phyloP scores from a whole-genome alignment of 2,113 vertebrate species.

The Isichthys henryi region DNA sequence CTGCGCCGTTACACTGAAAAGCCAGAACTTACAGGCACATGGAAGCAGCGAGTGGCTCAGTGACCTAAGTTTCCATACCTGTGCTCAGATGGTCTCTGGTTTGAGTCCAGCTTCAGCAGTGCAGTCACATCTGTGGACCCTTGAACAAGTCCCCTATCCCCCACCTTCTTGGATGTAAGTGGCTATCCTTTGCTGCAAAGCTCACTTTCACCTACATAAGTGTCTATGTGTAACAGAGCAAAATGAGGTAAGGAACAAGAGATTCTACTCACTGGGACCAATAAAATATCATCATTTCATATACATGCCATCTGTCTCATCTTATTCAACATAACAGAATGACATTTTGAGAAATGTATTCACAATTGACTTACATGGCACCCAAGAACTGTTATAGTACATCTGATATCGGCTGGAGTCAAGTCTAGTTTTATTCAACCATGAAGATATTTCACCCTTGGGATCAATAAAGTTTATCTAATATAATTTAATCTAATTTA shows the following conservation, averaged over 20 bases:
- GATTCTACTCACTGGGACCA: background rate
- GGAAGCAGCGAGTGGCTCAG: background rate
- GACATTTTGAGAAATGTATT: background rate
- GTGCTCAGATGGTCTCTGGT: background rate
- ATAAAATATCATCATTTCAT: background rate
- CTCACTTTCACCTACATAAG: background rate
- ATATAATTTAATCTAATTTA: background rate
- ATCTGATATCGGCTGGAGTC: background rate
- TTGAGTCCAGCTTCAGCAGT: background rate
- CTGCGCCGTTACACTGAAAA: background rate
- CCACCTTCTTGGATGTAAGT: background rate
- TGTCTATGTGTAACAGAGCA: no score
- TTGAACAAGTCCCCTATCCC: background rate
- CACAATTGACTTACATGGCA: background rate
- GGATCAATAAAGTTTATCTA: background rate
- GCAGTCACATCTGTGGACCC: background rate
- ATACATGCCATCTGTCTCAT: background rate
- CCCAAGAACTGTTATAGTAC: background rate
- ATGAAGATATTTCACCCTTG: background rate
- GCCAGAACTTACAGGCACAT: background rate
- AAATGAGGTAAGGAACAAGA: background rate
- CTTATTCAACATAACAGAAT: background rate
- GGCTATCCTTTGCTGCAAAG: background rate
- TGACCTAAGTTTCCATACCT: background rate
- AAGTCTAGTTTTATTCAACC: background rate